phyloP scores from a whole-genome alignment of 2,888 invertebrate genomes.

The Notocelia uddmanniana region DNA sequence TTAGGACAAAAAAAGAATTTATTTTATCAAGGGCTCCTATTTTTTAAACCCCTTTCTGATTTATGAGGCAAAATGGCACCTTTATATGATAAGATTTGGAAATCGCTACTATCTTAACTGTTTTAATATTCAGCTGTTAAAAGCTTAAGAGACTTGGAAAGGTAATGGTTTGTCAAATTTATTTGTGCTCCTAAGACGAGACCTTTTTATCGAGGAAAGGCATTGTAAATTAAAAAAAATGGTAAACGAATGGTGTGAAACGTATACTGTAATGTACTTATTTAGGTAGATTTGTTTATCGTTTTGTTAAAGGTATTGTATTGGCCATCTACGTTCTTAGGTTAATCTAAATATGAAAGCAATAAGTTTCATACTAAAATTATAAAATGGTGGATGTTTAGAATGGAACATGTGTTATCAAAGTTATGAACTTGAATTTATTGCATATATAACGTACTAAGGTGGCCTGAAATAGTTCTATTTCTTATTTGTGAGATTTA shows the following conservation, averaged over 20 bases:
- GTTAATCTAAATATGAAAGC: background rate
- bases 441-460: background rate
- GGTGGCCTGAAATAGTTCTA: background rate
- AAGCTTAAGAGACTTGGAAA: too few species aligned
- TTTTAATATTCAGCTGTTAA: too few species aligned
- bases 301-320: conserved; percentile 21
- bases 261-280: conserved; percentile 43
- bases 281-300: conserved; percentile 38
- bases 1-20: too few species aligned
- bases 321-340: conserved; percentile 1
- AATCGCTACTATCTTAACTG: too few species aligned
- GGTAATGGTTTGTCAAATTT: background rate
- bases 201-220: conserved; percentile 13
- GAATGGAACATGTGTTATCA: background rate
- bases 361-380: background rate
- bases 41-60: too few species aligned
- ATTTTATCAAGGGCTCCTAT: too few species aligned
- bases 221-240: conserved; percentile 40
- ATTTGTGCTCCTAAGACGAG: background rate
- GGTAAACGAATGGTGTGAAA: conserved; percentile 31
- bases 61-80: too few species aligned
- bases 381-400: background rate
- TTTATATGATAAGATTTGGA: too few species aligned
- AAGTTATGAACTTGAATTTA: background rate
- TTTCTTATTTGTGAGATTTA: conserved; percentile 28